Evolutionary conservation across 2,797 vertebrate genomes (phyloP).

Genomic region (Babyrousa celebensis): DNA sequence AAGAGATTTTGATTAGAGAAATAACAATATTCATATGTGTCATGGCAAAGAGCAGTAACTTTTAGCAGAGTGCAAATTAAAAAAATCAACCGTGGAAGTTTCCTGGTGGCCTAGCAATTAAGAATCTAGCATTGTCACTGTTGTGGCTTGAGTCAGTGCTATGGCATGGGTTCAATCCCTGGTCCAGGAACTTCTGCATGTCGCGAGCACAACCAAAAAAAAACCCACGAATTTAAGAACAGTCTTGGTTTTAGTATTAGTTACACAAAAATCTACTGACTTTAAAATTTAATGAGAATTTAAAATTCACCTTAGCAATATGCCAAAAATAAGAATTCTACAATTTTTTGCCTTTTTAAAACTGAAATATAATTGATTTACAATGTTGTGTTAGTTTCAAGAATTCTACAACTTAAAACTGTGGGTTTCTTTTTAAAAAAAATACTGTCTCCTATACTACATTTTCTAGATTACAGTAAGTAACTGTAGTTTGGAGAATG

Average conservation of each 20-base stretch:
- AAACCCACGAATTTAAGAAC: constrained; percentile 14
- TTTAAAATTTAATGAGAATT: constrained; percentile 52
- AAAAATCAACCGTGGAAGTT: neutral
- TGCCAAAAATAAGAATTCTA: constrained; percentile 42
- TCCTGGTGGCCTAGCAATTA: no score
- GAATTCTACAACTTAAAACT: constrained; percentile 4
- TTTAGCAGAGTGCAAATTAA: neutral
- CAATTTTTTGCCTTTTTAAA: neutral
- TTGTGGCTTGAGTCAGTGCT: no score
- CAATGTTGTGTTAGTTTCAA: neutral
- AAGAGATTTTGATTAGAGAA: constrained; percentile 52
- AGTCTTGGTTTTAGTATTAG: neutral
- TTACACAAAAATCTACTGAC: neutral
- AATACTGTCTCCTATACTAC: neutral
- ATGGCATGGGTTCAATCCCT: no score
- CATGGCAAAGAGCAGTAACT: neutral
- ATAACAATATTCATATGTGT: constrained; percentile 1
- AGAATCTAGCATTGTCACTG: no score
- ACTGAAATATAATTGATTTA: neutral
- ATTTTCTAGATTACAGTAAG: constrained; percentile 37
- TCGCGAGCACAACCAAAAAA: no score
- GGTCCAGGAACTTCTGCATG: no score
- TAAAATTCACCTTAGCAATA: constrained; percentile 52
- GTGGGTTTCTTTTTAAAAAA: neutral
- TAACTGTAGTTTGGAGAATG: constrained; percentile 9